Percentiles rank a stretch among this genome's conserved stretches.
These are phyloP conservation scores for Macropus fuliginosus DNA, from an alignment of 2,797 vertebrate genomes.

Conservation along the genomic window DNA sequence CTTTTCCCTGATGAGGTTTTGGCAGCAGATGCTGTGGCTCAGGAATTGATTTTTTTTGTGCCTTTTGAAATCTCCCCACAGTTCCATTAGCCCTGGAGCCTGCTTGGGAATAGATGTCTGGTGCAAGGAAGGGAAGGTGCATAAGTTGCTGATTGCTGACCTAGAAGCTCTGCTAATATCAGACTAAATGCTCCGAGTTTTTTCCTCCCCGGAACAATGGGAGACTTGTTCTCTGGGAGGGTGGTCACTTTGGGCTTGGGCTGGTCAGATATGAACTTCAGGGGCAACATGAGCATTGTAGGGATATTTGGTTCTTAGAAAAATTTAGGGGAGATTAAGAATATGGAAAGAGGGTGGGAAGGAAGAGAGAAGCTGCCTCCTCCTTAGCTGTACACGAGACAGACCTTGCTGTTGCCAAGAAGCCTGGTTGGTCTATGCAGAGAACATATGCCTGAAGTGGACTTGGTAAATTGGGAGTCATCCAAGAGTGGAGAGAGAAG, in stretches of 20 bases:
- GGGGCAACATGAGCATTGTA: not conserved
- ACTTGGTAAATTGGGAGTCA: fast-evolving
- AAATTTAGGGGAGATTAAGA: not conserved
- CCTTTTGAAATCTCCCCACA: not conserved
- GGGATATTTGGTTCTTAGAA: not conserved
- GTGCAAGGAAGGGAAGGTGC: not conserved
- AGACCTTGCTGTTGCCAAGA: not conserved
- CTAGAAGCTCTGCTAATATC: no score
- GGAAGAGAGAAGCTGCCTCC: not conserved
- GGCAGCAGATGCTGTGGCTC: not conserved
- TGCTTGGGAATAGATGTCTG: not conserved
- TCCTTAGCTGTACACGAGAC: not conserved
- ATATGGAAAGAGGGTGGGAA: not conserved
- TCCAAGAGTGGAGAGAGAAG: not conserved
- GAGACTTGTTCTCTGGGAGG: not conserved
- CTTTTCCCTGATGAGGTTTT: not conserved
- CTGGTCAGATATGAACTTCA: not conserved
- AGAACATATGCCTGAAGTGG: no score
- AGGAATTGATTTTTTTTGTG: not conserved
- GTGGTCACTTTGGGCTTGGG: not conserved
- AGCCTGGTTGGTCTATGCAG: not conserved
- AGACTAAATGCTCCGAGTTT: not conserved
- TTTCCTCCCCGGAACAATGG: not conserved
- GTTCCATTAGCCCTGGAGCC: not conserved
- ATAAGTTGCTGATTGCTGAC: not conserved